Base-by-base conservation (phyloP, 2,888 invertebrate genomes). In the Ecdyonurus torrentis region DNA sequence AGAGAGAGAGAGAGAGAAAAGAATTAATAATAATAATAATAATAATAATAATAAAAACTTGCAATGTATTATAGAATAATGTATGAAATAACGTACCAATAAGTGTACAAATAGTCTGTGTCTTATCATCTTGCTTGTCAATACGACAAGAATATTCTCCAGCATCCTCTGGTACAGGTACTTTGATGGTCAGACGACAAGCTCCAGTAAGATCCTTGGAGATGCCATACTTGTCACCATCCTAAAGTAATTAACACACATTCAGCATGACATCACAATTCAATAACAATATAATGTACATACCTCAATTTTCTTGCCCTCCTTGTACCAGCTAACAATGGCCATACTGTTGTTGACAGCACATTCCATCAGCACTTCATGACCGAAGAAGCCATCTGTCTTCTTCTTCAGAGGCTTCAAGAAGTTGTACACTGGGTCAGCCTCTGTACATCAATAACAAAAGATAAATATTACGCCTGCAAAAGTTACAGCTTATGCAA, bases 391-490 rank as follows among this genome's bases (percentile, higher is more conserved):
- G 22, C 97, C 94, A 70, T 91, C 91, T 58, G 86, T 83, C 69
- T 86, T 89, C 76, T 94, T 93, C 69, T 91, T 89, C 61, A 99
- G 78, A 55, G 85, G 86, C 75, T 94, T 96, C 3, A 89, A 85
- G 78, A 99, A 99, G 65, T 86, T 85, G 74, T 94, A 99, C 18
- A 86, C 84, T 50, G 96, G 95, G 76, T 96, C 96, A 64, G 98
- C 91, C 76, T 95, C 97, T 85, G 73, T n/a, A 76, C 68, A 63
- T 60, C 18, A 61, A 50, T 23, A 64, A 63, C n/a, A n/a, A n/a
- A n/a, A n/a, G n/a, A n/a, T n/a, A n/a, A n/a, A n/a, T n/a, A n/a
- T 22, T n/a, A 55, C n/a, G n/a, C n/a, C n/a, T n/a, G n/a, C n/a
- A n/a, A n/a, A n/a, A n/a, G n/a, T n/a, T n/a, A n/a, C n/a, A n/a